These are phyloP conservation scores for Timandra comae DNA, from an alignment of 2,888 invertebrate genomes.

Conservation along the genomic window DNA sequence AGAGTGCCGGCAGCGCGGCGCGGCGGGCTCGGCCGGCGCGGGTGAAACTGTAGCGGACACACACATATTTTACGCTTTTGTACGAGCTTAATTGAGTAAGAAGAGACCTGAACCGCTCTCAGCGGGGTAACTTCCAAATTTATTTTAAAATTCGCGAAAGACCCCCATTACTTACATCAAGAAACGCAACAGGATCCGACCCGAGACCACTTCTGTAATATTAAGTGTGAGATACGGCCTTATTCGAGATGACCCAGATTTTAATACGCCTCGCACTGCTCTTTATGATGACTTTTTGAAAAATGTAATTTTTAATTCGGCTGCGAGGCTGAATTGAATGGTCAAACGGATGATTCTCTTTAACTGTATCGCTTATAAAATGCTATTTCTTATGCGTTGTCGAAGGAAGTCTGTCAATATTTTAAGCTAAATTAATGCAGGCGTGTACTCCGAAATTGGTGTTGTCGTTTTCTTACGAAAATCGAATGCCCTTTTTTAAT, in stretches of 20 bases:
- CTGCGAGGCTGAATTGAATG: constrained; percentile 51
- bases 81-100: constrained; percentile 71
- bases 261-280: constrained; percentile 53
- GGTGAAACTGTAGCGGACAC: constrained; percentile 62
- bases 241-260: constrained; percentile 68
- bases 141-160: constrained; percentile 62
- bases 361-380: constrained; percentile 72
- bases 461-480: constrained; percentile 43
- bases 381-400: constrained; percentile 63
- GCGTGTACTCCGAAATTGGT: constrained; percentile 47
- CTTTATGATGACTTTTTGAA: constrained; percentile 76
- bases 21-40: constrained; percentile 22
- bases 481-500: constrained; percentile 47
- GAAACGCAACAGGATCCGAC: constrained; percentile 51
- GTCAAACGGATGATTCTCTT: constrained; percentile 51
- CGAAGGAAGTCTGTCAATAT: constrained; percentile 65
- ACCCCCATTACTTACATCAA: constrained; percentile 67
- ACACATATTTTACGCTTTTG: constrained; percentile 72
- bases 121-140: constrained; percentile 71
- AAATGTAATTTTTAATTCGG: constrained; percentile 72
- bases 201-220: constrained; percentile 58
- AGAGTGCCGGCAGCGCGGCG: constrained; percentile 35
- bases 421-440: constrained; percentile 66
- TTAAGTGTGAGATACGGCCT: constrained; percentile 72
- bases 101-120: constrained; percentile 55